Evolutionary conservation across 2,888 invertebrate genomes (phyloP), one percentile per base, ranked within the genome.

Genomic region (Tanytarsus gracilentus): DNA sequence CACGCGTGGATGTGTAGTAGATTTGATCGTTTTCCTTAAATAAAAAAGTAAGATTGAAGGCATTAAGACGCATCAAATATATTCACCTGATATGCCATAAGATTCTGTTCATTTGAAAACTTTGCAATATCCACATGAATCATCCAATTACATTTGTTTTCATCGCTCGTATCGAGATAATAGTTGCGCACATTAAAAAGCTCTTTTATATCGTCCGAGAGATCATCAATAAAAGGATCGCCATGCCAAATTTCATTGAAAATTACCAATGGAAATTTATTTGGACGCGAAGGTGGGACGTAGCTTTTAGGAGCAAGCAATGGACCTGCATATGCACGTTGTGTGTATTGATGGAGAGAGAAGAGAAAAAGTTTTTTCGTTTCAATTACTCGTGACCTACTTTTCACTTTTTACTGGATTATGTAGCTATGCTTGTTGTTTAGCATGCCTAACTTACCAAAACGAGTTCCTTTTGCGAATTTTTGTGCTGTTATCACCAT

Each of bases 71-170:
- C n/a, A 4, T 26, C 14, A 60, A 5, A n/a, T n/a, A 4, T 14
- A 26, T 8, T 44, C 30, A 63, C 60, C 50, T 63, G 63, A 39
- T 62, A 64, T n/a, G 62, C 62, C 49, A 64, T 63, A 11, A 64
- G 36, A 61, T 64, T 64, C 48, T 64, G 64, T 58, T 64, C 64
- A 60, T 64, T 64, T 48, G 62, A 60, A 58, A 61, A 63, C 40
- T 52, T 60, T 1, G 64, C 62, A 2, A 63, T 63, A 51, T 62
- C 58, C n/a, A 64, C 64, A 11, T 64, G 63, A 23, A 64, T 61
- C 64, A 64, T 64, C 64, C 64, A 64, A 60, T 64, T 64, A 29
- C 64, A 62, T 11, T 52, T 29, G 33, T 61, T 64, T 25, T 64
- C 64, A 62, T 64, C 61, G 7, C 36, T 58, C n/a, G 63, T 63